Conservation (phyloP, 2,113 vertebrate genomes). For the Chloropsis hardwickii region DNA sequence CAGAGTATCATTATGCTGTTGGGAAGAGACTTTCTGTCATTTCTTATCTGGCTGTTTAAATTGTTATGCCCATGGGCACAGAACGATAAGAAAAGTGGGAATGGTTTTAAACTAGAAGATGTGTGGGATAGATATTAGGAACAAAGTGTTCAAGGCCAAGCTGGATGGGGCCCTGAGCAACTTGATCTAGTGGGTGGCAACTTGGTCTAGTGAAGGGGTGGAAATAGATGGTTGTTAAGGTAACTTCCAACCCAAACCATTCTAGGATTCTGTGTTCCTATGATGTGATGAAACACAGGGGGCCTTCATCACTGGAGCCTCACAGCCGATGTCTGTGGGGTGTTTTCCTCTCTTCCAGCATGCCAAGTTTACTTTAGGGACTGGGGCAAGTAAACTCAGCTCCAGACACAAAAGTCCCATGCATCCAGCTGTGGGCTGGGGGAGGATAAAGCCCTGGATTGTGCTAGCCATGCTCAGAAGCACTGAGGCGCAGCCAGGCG, state of each 20-base stretch:
- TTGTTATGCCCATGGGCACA: background rate
- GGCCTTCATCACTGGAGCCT: background rate
- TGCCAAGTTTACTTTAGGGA: background rate
- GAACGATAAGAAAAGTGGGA: background rate
- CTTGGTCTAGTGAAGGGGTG: background rate
- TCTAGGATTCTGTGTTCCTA: background rate
- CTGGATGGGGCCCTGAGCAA: background rate
- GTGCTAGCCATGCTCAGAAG: background rate
- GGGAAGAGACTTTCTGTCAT: background rate
- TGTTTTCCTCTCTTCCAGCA: background rate
- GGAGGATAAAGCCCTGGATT: background rate
- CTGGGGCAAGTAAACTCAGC: background rate
- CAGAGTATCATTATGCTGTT: background rate
- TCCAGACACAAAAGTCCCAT: background rate
- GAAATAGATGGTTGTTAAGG: background rate
- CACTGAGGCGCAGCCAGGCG: background rate
- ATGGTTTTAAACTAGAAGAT: background rate
- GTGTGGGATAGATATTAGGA: background rate
- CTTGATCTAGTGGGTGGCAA: background rate
- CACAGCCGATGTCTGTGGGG: background rate
- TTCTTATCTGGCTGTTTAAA: background rate
- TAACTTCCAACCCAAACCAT: background rate
- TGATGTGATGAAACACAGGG: background rate
- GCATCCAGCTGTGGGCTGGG: background rate
- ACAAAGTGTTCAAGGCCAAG: background rate